Conservation (phyloP, 2,797 vertebrate species). For the Rhabdomys pumilio region DNA sequence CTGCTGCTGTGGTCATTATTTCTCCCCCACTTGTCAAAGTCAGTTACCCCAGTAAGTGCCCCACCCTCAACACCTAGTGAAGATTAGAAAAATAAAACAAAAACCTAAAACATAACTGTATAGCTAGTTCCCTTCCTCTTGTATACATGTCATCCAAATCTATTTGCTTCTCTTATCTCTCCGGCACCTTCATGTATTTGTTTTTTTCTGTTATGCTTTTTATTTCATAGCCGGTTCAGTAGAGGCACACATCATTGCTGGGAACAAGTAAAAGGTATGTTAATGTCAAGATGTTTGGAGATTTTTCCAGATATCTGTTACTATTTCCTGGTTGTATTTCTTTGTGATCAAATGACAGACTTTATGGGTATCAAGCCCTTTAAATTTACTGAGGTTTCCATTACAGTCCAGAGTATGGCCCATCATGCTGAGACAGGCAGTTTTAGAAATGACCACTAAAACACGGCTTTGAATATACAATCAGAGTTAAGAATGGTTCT, state of each 20-base stretch:
- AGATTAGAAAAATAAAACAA: neutral
- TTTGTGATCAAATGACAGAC: slow-evolving; percentile 22
- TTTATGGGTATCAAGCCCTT: slow-evolving; percentile 19
- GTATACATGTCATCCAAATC: neutral
- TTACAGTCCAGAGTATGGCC: neutral
- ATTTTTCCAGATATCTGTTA: slow-evolving; percentile 31
- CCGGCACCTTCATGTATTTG: neutral
- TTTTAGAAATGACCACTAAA: slow-evolving; percentile 58
- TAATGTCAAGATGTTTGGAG: neutral
- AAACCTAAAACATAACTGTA: neutral
- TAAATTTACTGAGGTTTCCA: slow-evolving; percentile 23
- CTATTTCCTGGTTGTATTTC: slow-evolving; percentile 14
- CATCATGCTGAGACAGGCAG: neutral
- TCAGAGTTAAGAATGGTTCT: neutral
- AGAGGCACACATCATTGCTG: neutral
- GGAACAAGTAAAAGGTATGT: neutral
- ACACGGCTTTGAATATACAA: slow-evolving; percentile 6
- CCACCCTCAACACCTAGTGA: neutral
- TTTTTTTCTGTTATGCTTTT: neutral
- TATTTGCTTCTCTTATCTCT: neutral
- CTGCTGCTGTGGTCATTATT: slow-evolving; percentile 4
- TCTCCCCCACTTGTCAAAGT: neutral
- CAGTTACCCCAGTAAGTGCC: neutral
- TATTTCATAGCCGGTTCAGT: neutral
- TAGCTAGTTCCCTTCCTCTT: too few relatives aligned